phyloP scores from a whole-genome alignment of 2,113 vertebrate genomes.

The Ictidomys tridecemlineatus region DNA sequence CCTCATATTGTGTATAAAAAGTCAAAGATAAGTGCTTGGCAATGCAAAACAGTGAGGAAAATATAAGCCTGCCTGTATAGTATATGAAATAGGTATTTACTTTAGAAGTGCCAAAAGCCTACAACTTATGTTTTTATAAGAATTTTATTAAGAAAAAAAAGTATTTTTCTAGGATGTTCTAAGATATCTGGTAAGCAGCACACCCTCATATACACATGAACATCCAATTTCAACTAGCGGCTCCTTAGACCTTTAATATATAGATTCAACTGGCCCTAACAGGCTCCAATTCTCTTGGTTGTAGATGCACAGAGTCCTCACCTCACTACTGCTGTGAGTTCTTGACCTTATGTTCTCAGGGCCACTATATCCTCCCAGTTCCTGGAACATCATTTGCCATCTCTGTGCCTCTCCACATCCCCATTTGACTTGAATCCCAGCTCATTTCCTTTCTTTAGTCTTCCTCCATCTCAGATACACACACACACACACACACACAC shows the following conservation, averaged over 20 bases:
- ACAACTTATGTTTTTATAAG: not conserved
- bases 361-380: accelerated
- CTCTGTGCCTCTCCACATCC: not conserved
- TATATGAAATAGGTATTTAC: not conserved
- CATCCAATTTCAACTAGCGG: not conserved
- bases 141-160: not conserved
- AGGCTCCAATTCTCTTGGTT: accelerated
- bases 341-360: not conserved
- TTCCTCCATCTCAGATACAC: not conserved
- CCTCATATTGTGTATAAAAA: not conserved
- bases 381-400: not conserved
- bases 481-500: not conserved
- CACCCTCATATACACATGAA: accelerated
- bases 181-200: not conserved
- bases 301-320: not conserved
- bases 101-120: not conserved
- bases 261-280: not conserved
- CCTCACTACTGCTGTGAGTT: accelerated
- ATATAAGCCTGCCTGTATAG: not conserved
- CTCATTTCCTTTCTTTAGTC: not conserved
- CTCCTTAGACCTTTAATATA: not conserved
- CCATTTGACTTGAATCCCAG: not conserved
- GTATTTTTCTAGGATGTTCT: not conserved
- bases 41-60: not conserved
- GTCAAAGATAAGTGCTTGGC: not conserved